Percentiles rank a stretch among this genome's conserved stretches.
These are phyloP conservation scores for Argyresthia albistria DNA, from an alignment of 2,888 invertebrate genomes.

Conservation along the genomic window DNA sequence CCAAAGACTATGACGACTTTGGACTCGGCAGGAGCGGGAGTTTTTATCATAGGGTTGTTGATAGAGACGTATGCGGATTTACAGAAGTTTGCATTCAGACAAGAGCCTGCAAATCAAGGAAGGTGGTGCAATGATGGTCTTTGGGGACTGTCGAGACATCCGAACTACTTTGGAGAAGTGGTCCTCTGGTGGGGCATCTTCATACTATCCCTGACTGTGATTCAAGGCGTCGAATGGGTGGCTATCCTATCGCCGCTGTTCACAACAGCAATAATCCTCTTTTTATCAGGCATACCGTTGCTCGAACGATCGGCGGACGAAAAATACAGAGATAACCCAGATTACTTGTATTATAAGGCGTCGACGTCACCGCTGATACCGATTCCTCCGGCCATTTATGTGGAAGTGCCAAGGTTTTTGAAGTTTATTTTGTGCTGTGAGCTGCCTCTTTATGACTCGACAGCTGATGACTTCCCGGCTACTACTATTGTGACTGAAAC, in stretches of 20 bases:
- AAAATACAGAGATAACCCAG: constrained; percentile 88
- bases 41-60: constrained; percentile 88
- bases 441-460: constrained; percentile 87
- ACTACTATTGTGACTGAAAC: constrained; percentile 78
- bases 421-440: constrained; percentile 91
- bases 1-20: constrained; percentile 90
- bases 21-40: constrained; percentile 87
- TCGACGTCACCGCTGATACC: constrained; percentile 92
- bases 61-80: constrained; percentile 93
- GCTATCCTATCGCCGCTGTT: constrained; percentile 90
- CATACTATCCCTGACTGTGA: constrained; percentile 88
- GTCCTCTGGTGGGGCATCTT: constrained; percentile 96
- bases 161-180: constrained; percentile 96
- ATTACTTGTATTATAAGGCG: constrained; percentile 89
- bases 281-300: constrained; percentile 92
- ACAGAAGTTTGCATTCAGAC: constrained; percentile 92
- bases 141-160: constrained; percentile 92
- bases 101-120: constrained; percentile 90
- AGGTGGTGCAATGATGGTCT: constrained; percentile 94
- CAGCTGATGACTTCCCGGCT: constrained; percentile 76
- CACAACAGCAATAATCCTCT: constrained; percentile 88
- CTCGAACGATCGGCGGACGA: constrained; percentile 91
- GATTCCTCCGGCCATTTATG: constrained; percentile 88
- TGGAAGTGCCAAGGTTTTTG: constrained; percentile 86
- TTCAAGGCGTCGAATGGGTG: constrained; percentile 88